These are phyloP conservation scores for Phylloscopus collybita DNA, from an alignment of 2,797 vertebrate species.

Conservation along the genomic window DNA sequence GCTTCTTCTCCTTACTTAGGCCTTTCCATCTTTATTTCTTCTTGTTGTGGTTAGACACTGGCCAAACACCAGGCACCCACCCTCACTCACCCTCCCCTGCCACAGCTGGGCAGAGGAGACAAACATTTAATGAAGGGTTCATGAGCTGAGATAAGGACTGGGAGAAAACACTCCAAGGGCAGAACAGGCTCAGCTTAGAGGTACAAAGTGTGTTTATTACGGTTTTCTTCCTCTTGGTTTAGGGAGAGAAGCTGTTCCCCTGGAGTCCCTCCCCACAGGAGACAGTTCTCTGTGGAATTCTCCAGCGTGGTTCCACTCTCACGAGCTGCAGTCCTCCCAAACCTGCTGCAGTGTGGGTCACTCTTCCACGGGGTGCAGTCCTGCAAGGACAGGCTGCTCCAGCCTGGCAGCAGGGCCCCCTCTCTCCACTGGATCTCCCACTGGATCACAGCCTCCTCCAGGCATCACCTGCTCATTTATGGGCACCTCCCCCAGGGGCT, in stretches of 20 bases:
- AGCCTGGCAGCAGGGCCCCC: not conserved
- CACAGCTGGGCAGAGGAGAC: not conserved
- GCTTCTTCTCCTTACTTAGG: not conserved
- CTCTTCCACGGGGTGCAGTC: no score
- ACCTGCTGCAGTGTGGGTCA: not conserved
- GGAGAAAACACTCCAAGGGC: not conserved
- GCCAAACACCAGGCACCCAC: not conserved
- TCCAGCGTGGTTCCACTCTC: not conserved
- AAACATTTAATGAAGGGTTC: not conserved
- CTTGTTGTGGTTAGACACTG: not conserved
- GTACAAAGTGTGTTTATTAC: not conserved
- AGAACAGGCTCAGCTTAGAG: not conserved
- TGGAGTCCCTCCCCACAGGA: not conserved
- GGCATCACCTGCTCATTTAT: not conserved
- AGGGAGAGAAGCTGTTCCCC: not conserved
- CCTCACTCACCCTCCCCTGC: not conserved
- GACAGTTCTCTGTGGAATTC: not conserved
- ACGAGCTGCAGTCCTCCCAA: not conserved
- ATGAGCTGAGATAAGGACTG: not conserved
- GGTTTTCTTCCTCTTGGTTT: not conserved
- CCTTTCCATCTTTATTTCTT: not conserved
- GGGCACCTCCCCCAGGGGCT: not conserved
- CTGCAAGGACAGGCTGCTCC: no score
- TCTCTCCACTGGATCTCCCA: not conserved
- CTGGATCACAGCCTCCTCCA: not conserved